These are phyloP conservation scores for Apus apus DNA, from an alignment of 2,113 vertebrate species.

Conservation along the genomic window DNA sequence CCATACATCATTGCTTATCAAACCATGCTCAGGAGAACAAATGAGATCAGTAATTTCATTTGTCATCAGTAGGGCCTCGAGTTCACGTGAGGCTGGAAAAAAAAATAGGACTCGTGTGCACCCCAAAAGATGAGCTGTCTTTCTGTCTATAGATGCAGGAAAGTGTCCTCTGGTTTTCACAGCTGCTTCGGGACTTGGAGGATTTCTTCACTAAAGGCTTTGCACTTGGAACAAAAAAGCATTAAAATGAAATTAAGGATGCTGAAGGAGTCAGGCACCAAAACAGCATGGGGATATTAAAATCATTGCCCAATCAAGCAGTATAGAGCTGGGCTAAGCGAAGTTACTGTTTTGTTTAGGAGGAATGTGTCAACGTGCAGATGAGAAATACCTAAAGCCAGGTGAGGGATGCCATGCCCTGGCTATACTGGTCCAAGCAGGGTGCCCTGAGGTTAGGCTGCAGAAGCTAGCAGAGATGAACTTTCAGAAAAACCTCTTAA, in stretches of 20 bases:
- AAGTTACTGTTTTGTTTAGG: not conserved
- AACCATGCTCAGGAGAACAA: not conserved
- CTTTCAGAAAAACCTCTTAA: not conserved
- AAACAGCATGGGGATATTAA: not conserved
- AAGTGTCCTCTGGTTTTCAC: not conserved
- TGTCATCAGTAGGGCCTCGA: not conserved
- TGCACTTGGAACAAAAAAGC: not conserved
- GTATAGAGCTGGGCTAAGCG: not conserved
- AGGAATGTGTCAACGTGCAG: not conserved
- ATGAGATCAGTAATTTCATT: not conserved
- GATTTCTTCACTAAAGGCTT: not conserved
- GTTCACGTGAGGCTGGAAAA: not conserved
- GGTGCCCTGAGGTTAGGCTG: fast-evolving
- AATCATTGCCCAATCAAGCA: not conserved
- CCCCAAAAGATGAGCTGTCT: not conserved
- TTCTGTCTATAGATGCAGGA: not conserved
- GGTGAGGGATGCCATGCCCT: fast-evolving
- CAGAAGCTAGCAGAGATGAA: not conserved
- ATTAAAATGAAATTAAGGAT: not conserved
- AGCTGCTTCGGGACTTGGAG: not conserved
- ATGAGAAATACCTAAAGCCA: not conserved
- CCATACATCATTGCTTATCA: not conserved
- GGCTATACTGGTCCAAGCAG: not conserved
- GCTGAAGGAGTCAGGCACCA: not conserved
- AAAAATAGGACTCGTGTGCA: not conserved